These are phyloP conservation scores for Hippopotamyrus pictus DNA, from an alignment of 2,797 vertebrate genomes.

Conservation along the genomic window DNA sequence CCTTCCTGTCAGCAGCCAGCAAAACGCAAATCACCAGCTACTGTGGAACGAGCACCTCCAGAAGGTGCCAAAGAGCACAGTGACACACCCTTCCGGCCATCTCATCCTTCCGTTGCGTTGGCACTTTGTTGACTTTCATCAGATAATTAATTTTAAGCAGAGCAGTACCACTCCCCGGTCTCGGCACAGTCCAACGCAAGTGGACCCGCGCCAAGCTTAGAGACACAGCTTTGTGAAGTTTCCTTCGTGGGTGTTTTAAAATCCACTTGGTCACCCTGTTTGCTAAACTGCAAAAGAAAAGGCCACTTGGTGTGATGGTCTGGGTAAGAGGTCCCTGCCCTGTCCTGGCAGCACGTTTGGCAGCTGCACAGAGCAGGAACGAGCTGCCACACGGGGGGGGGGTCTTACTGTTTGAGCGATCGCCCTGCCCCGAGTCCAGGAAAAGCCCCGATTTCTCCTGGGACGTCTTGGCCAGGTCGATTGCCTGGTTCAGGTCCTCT, in stretches of 20 bases:
- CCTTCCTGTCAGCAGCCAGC: background rate
- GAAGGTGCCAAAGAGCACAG: background rate
- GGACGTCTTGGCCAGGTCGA: slow-evolving; percentile 76
- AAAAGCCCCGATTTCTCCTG: slow-evolving; percentile 62
- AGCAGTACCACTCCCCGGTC: background rate
- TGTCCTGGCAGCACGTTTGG: background rate
- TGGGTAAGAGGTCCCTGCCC: background rate
- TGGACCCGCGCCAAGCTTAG: background rate
- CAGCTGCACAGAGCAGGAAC: background rate
- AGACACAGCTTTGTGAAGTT: background rate
- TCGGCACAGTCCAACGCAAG: background rate
- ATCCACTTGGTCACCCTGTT: background rate
- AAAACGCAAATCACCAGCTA: background rate
- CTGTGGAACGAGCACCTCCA: background rate
- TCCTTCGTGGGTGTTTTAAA: background rate
- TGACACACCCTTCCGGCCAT: background rate
- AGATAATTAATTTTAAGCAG: background rate
- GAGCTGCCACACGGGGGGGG: background rate
- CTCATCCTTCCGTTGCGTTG: background rate
- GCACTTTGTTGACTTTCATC: background rate
- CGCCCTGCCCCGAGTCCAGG: slow-evolving; percentile 56
- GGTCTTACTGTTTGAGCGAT: slow-evolving; percentile 74
- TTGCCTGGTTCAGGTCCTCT: slow-evolving; percentile 82
- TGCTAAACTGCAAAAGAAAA: background rate
- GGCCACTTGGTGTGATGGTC: no score